Evolutionary conservation across 2,888 invertebrate species (phyloP).

Genomic region (Bombylius discolor): DNA sequence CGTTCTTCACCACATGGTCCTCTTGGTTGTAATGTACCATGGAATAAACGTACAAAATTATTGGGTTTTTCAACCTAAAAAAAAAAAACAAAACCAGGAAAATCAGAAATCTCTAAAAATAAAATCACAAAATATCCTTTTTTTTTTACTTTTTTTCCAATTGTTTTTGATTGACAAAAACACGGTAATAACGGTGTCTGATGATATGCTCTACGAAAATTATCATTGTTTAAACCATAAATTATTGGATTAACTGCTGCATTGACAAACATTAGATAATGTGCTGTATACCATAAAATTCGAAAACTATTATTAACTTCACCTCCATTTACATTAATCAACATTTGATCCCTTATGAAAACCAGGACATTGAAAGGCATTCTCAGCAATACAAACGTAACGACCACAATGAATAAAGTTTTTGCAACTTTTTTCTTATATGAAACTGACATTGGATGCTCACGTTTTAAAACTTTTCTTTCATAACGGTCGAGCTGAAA

Average conservation of each 20-base stretch:
- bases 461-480: slow-evolving; percentile 45
- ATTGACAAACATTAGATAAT: slow-evolving; percentile 56
- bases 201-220: slow-evolving; percentile 51
- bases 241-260: slow-evolving; percentile 65
- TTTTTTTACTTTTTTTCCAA: not conserved
- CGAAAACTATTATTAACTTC: slow-evolving; percentile 43
- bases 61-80: not conserved
- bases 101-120: not conserved
- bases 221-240: slow-evolving; percentile 60
- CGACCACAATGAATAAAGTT: slow-evolving; percentile 55
- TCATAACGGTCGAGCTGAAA: slow-evolving; percentile 51
- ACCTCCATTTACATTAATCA: slow-evolving; percentile 37
- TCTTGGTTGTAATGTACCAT: slow-evolving; percentile 6
- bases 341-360: slow-evolving; percentile 45
- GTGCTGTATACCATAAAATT: slow-evolving; percentile 52
- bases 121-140: slow-evolving; percentile 1
- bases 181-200: slow-evolving; percentile 40
- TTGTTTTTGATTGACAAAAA: slow-evolving; percentile 13
- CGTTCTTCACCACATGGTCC: slow-evolving; percentile 7
- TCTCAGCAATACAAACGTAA: slow-evolving; percentile 54
- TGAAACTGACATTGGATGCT: slow-evolving; percentile 47
- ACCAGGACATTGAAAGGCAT: slow-evolving; percentile 61
- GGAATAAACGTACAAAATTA: not conserved
- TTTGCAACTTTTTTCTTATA: slow-evolving; percentile 56
- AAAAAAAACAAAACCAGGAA: not conserved